Evolutionary conservation across 1,140 invertebrate species (phyloP), one percentile per base, ranked within the genome.

Genomic region (Neodiprion pinetum): DNA sequence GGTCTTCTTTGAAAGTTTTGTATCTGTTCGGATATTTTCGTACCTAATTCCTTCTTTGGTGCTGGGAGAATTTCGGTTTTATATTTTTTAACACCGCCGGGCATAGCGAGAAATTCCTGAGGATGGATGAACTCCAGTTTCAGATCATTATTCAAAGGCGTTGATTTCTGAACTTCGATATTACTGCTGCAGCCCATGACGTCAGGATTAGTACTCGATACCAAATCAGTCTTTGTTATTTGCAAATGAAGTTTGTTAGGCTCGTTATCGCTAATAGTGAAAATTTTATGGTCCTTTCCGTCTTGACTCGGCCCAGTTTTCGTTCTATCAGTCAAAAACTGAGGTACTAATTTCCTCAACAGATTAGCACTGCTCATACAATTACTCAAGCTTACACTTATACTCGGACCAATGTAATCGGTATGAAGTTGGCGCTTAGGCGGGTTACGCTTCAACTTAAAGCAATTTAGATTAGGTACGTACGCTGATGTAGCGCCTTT

Each of bases 161-260:
- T 71, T 9, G 81, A 83, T 49, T 81, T 79, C 23, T 81, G 74
- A 3, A 74, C 74, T 28, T 81, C 84, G 69, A 88, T 88, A 74
- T 84, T 82, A 81, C 86, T 91, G 80, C 90, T 90, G 72, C 88
- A 87, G 76, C 87, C 90, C 71, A 92, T 90, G 53, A 87, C 90
- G 78, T 90, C 85, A 17, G 87, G 88, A 87, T 95, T 95, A 50
- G 94, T 95, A 21, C 94, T 95, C 3, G 92, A 94, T 47, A 93
- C 87, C 75, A 95, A 87, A 80, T 90, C 91, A 28, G 90, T 90
- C 71, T 92, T 92, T 74, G 91, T 90, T 78, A 95, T 94, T 81
- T 92, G 90, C 70, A 91, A 82, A 78, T 90, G 91, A 53, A 80
- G 74, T 74, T 80, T 82, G 10, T 75, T 73, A 47, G 78, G 74